Evolutionary conservation across 2,888 invertebrate species (phyloP), one percentile per base, ranked within the genome.

Genomic region (Xylota sylvarum): DNA sequence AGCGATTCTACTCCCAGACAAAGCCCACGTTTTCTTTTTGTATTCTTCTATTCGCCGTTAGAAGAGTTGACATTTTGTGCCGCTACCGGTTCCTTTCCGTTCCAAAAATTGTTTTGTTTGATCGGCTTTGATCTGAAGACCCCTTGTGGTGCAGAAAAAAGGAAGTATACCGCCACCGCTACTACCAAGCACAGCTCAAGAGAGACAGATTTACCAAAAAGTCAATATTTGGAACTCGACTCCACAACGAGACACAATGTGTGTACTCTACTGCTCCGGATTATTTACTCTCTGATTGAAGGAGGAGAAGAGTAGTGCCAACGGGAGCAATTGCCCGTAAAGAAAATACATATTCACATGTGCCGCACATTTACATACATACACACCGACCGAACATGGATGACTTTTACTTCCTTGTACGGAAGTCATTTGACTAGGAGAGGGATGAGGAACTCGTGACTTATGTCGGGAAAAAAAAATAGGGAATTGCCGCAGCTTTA

Each of bases 201-300:
- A 30, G 30, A 62, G n/a, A 58, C 65, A 70, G 76, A 85, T 65
- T 81, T 55, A 77, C 85, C 74, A 35, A 60, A 86, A 82, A 86
- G 86, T 86, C 82, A 86, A 86, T 86, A 86, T 86, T 86, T 86
- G 86, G 62, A 35, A 73, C 65, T 40, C 17, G 23, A 32, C 58
- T 72, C 9, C 65, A 37, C 56, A 60, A 60, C 56, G 50, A 37
- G 43, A 62, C 62, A 56, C 43, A 64, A 50, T 72, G 67, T n/a
- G 6, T 4, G 12, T 43, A 14, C n/a, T 4, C 43, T 55, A 27
- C n/a, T 55, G 76, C 74, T 76, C 27, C 14, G 67, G 73, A 86
- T 86, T 86, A 82, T 86, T 86, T 86, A 82, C 77, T 78, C 65
- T 72, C 56, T 82, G 86, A 82, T 86, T 81, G 84, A 76, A 74